These are phyloP conservation scores for Pseudocheirus occidentalis DNA, from an alignment of 2,797 vertebrate species.

Conservation along the genomic window DNA sequence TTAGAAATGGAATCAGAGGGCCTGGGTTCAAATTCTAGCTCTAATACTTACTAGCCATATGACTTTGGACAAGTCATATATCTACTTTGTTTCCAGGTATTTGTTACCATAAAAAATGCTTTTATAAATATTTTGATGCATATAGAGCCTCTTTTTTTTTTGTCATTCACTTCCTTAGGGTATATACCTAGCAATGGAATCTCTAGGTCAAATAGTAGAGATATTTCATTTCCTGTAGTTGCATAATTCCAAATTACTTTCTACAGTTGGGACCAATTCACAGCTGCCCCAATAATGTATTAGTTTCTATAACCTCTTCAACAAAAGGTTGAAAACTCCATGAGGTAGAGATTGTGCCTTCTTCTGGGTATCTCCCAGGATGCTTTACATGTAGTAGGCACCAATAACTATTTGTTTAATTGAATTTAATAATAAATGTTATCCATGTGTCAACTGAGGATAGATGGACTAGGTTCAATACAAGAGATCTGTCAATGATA, in stretches of 20 bases:
- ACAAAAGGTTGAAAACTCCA: conserved; percentile 23
- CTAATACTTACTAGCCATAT: not conserved
- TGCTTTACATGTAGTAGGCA: too few relatives aligned
- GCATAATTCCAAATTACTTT: not conserved
- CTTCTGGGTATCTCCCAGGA: not conserved
- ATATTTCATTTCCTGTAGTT: too few relatives aligned
- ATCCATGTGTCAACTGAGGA: too few relatives aligned
- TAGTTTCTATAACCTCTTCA: not conserved
- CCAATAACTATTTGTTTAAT: too few relatives aligned
- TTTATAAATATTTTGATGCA: not conserved
- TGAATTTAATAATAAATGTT: too few relatives aligned
- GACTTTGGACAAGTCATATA: not conserved
- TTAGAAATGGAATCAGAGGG: not conserved
- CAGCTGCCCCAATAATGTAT: too few relatives aligned
- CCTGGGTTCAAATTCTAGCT: not conserved
- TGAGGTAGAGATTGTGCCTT: fast-evolving
- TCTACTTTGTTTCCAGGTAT: not conserved
- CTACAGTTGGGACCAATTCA: not conserved
- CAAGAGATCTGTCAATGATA: too few relatives aligned
- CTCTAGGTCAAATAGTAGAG: not conserved
- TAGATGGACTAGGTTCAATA: too few relatives aligned
- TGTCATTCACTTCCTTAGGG: too few relatives aligned
- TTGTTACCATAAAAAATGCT: not conserved
- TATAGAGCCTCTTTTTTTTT: not conserved
- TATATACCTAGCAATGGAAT: not conserved